Evolutionary conservation across 2,113 vertebrate species (phyloP).

Genomic region (Campylomormyrus numenius): DNA sequence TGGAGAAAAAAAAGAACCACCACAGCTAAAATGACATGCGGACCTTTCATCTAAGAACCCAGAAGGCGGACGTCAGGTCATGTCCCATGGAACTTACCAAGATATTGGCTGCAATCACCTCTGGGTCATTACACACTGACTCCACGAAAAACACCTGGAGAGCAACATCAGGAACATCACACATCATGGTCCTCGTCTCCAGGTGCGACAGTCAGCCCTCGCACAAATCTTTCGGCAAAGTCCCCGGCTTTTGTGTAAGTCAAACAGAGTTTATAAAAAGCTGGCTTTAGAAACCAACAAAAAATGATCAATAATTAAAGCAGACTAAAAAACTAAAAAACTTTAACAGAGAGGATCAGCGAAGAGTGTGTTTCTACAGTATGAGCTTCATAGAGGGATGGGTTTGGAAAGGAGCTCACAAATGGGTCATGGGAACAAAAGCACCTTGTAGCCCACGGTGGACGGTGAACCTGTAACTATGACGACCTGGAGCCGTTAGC

Average conservation of each 20-base stretch:
- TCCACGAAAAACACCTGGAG: conserved; percentile 65
- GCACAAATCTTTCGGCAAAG: neutral
- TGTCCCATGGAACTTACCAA: conserved; percentile 46
- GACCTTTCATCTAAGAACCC: neutral
- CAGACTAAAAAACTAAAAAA: neutral
- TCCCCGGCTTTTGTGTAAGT: neutral
- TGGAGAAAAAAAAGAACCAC: conserved; percentile 33
- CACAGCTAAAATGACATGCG: neutral
- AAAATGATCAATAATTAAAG: neutral
- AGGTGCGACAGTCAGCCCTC: neutral
- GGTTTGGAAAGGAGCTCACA: neutral
- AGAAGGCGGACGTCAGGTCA: neutral
- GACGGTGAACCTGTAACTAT: no score
- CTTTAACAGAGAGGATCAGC: neutral
- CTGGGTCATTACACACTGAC: conserved; percentile 62
- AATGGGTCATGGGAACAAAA: no score
- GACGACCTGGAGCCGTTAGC: no score
- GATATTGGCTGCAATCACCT: conserved; percentile 65
- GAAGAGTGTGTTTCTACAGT: neutral
- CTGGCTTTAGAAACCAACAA: neutral
- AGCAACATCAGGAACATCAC: neutral
- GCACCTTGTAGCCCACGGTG: no score
- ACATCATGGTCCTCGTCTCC: neutral
- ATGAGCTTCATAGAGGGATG: neutral
- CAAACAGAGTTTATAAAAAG: neutral